Evolutionary conservation across 1,140 invertebrate species (phyloP), one percentile per base, ranked within the genome.

Genomic region (Agrilus planipennis): DNA sequence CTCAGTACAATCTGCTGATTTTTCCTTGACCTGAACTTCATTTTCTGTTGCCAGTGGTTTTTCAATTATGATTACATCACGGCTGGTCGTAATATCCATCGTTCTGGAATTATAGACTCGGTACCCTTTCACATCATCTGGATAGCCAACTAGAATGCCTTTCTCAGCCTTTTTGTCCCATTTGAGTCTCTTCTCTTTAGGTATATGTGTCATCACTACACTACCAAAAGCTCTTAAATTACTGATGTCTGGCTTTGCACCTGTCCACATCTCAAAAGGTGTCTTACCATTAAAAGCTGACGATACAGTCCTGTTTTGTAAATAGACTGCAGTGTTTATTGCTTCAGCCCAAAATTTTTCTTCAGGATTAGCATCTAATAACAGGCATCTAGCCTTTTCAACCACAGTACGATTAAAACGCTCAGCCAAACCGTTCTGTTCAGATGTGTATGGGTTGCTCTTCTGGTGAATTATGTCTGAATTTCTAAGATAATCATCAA

Each of bases 391-490:
- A 17, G 63, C 60, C 34, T 49, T 57, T 30, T 65, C 55, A 2
- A 54, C 46, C 2, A 68, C 30, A 3, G 53, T 67, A 15, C 64
- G 32, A 45, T 68, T 68, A 15, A 55, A 44, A 22, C 61, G 29
- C 41, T 68, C 66, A 11, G 51, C 45, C 12, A 54, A 41, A n/a
- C 61, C 62, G 53, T 71, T 70, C 40, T 63, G 57, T 42, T 62
- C 38, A 34, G 64, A 56, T 11, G 57, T 54, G 32, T 68, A 60
- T 5, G 47, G 36, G 11, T 52, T 47, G 12, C 46, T 57, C 39
- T 43, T 44, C 41, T 53, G 45, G 28, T 43, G 22, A 20, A 42
- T 30, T n/a, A 59, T 56, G 29, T 54, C 56, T 37, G 32, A 32
- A 17, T 45, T 21, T 41, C 49, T 43, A 16, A 45, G 50, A 44